Evolutionary conservation across 2,888 invertebrate genomes (phyloP).

Genomic region (Diogma glabrata): DNA sequence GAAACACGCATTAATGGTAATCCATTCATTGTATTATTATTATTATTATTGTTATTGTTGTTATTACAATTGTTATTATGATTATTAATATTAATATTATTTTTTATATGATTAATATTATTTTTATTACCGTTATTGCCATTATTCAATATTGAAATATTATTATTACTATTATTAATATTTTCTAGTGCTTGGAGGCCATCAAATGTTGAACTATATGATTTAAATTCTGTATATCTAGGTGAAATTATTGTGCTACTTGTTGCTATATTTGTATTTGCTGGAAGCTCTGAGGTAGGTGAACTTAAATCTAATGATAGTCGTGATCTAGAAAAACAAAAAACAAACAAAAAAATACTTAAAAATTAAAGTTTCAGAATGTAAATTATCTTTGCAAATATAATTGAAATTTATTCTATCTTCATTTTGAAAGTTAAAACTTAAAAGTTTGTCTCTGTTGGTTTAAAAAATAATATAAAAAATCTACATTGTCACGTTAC

Average conservation of each 20-base stretch:
- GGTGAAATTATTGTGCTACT: constrained; percentile 13
- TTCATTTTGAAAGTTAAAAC: no score
- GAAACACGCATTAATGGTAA: constrained; percentile 19
- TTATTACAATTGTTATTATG: constrained; percentile 17
- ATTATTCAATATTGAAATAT: constrained; percentile 5
- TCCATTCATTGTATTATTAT: constrained; percentile 13
- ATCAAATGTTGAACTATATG: constrained; percentile 17
- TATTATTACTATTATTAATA: constrained; percentile 10
- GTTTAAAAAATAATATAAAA: no score
- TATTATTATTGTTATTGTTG: constrained; percentile 12
- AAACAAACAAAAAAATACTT: no score
- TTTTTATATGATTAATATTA: constrained; percentile 8
- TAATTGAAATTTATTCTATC: no score
- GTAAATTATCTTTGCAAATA: no score
- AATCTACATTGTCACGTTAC: no score
- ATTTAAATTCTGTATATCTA: constrained; percentile 18
- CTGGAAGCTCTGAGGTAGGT: constrained; percentile 22
- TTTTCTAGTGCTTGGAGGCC: constrained; percentile 15
- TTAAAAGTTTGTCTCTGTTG: no score
- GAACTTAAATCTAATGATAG: constrained; percentile 29
- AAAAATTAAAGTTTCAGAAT: no score
- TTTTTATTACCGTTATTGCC: background rate
- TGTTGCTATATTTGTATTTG: constrained; percentile 8
- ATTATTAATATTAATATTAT: constrained; percentile 14
- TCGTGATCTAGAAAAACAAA: constrained; percentile 23